These are phyloP conservation scores for Scophthalmus maximus DNA, from an alignment of 2,113 vertebrate species.

Conservation along the genomic window DNA sequence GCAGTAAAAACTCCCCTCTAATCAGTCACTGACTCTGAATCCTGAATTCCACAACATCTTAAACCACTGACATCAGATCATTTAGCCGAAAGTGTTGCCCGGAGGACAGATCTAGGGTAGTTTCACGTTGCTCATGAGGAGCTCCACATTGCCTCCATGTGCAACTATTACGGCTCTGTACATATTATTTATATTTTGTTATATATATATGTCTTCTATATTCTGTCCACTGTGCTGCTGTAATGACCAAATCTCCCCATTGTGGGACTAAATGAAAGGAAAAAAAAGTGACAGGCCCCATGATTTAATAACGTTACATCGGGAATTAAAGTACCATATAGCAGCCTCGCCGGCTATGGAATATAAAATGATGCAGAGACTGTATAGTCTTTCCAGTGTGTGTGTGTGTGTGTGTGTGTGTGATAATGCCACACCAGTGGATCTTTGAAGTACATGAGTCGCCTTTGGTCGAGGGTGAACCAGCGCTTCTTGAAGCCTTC, in stretches of 20 bases:
- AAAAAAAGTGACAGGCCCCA: too few species aligned
- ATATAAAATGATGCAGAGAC: too few species aligned
- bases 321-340: neutral
- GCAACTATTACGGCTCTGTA: too few species aligned
- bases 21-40: neutral
- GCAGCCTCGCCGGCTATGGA: neutral
- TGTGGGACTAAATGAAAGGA: too few species aligned
- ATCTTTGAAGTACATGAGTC: slow-evolving; percentile 95
- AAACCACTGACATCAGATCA: neutral
- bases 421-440: slow-evolving; percentile 87
- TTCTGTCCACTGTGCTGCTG: too few species aligned
- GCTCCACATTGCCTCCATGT: too few species aligned
- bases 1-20: neutral
- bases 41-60: neutral
- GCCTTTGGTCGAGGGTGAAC: slow-evolving; percentile 91
- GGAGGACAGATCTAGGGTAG: too few species aligned
- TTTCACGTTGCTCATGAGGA: too few species aligned
- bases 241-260: too few species aligned
- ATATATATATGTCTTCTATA: too few species aligned
- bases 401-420: neutral
- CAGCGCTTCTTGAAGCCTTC: slow-evolving; percentile 95
- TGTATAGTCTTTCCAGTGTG: neutral
- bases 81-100: too few species aligned
- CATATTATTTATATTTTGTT: too few species aligned
- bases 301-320: neutral